A percentile compares a stretch with the other conserved stretches of the same genome.
phyloP scores from a whole-genome alignment of 1,140 invertebrate species.

The Aricia agestis region DNA sequence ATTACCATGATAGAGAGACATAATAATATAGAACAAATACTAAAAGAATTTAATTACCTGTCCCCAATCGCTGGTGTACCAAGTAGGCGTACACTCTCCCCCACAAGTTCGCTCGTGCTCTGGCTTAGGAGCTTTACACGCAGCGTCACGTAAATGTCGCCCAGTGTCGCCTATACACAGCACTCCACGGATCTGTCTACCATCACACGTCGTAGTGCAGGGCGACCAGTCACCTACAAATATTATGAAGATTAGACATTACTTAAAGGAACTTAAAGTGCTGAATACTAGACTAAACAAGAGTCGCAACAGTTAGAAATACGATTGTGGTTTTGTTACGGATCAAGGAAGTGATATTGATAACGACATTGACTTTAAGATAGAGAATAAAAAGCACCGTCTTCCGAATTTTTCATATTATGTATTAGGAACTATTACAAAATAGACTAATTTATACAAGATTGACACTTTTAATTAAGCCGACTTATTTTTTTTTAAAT shows the following conservation, averaged over 20 bases:
- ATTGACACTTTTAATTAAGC: too few species aligned
- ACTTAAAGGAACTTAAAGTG: background rate
- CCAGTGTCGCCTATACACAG: constrained; percentile 61
- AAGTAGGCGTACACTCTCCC: constrained; percentile 41
- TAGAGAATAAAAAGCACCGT: too few species aligned
- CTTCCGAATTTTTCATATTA: too few species aligned
- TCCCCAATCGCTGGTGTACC: constrained; percentile 62
- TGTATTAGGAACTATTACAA: too few species aligned
- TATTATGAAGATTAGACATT: background rate
- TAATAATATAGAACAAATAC: too few species aligned
- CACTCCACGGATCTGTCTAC: constrained; percentile 57
- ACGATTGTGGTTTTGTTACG: too few species aligned
- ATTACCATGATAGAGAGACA: too few species aligned
- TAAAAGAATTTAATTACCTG: constrained; percentile 34
- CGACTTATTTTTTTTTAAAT: too few species aligned
- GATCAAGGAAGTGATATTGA: too few species aligned
- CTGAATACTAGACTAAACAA: background rate
- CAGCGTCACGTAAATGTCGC: constrained; percentile 50
- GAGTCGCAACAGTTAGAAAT: too few species aligned
- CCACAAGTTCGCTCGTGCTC: constrained; percentile 43
- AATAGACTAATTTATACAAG: too few species aligned
- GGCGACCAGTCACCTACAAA: constrained; percentile 58
- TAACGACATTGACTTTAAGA: too few species aligned
- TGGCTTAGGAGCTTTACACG: constrained; percentile 44
- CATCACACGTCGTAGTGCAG: constrained; percentile 51